Percentiles rank a stretch among this genome's conserved stretches.
These are phyloP conservation scores for Crenuchus spilurus DNA, from an alignment of 2,797 vertebrate species.

Conservation along the genomic window DNA sequence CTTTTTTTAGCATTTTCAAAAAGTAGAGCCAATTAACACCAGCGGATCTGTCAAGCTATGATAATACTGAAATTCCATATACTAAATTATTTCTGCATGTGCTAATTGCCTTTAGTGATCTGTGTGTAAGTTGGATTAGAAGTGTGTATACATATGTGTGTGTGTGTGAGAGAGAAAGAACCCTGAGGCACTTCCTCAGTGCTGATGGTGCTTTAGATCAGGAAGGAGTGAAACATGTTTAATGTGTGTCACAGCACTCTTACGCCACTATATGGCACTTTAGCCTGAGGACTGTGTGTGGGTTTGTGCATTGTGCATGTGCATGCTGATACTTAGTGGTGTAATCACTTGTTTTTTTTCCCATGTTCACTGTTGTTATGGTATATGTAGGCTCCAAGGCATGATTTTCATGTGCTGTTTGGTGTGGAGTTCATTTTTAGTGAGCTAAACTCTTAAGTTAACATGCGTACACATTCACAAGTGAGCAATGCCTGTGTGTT, in stretches of 20 bases:
- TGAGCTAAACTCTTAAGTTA: not conserved
- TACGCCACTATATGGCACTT: not conserved
- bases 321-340: not conserved
- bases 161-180: not conserved
- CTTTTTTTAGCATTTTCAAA: not conserved
- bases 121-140: constrained; percentile 6
- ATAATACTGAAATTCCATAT: not conserved
- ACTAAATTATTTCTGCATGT: not conserved
- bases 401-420: constrained; percentile 10
- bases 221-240: not conserved
- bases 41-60: not conserved
- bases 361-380: not conserved
- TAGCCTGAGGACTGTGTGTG: not conserved
- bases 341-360: constrained; percentile 9
- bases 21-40: not conserved
- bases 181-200: not conserved
- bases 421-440: not conserved
- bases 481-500: not conserved
- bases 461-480: not conserved
- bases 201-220: not conserved
- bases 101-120: not conserved
- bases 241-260: not conserved
- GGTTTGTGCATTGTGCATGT: not conserved
- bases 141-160: too few relatives aligned
- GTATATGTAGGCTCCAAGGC: not conserved